These are phyloP conservation scores for Strix uralensis DNA, from an alignment of 2,113 vertebrate species.

Conservation along the genomic window DNA sequence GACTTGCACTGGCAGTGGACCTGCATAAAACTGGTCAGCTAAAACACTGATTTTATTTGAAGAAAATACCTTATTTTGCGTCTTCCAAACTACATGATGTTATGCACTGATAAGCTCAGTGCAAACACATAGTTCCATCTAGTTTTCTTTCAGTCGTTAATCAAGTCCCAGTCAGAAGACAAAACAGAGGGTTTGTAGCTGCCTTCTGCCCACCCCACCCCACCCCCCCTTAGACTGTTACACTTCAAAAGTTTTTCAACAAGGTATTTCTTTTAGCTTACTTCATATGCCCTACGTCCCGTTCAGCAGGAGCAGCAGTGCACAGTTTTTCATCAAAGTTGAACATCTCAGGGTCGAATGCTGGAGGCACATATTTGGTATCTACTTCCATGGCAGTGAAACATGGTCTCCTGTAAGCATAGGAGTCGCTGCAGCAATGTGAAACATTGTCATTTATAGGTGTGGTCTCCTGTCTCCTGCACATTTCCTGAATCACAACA, in stretches of 20 bases:
- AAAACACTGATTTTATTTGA: neutral
- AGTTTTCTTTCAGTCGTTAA: neutral
- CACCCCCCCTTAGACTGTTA: neutral
- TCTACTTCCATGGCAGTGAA: constrained; percentile 67
- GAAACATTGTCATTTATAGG: constrained; percentile 64
- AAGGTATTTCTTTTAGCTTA: neutral
- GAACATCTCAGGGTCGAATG: constrained; percentile 59
- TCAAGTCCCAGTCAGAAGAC: neutral
- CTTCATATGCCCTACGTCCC: neutral
- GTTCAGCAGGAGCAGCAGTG: neutral
- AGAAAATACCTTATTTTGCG: neutral
- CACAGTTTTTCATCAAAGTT: constrained; percentile 63
- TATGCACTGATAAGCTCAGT: neutral
- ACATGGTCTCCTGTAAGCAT: constrained; percentile 61
- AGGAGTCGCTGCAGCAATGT: constrained; percentile 68
- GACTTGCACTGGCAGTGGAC: neutral
- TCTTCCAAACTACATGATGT: neutral
- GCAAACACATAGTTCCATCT: neutral
- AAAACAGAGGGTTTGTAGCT: neutral
- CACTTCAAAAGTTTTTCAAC: neutral
- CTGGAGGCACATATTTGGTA: constrained; percentile 57
- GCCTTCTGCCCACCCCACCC: neutral
- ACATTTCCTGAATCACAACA: constrained; percentile 64
- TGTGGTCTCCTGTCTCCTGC: constrained; percentile 48
- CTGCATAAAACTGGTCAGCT: neutral